phyloP scores from a whole-genome alignment of 1,140 invertebrate genomes.

The Nasonia longicornis region DNA sequence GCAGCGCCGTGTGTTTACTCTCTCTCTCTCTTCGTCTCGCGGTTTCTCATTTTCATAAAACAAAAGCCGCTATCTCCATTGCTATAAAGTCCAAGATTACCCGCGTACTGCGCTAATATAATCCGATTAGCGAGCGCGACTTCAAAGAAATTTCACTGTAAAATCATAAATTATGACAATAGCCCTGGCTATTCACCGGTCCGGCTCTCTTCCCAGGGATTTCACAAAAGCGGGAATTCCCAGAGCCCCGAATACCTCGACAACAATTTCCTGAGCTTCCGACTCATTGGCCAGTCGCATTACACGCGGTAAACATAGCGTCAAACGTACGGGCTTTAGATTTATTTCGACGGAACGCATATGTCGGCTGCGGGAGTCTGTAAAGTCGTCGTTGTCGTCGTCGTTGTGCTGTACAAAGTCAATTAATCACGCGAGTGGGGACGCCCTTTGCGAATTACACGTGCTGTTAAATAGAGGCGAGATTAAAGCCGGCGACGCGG shows the following conservation, averaged over 20 bases:
- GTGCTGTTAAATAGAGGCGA: conserved; percentile 36
- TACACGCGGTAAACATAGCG: neutral
- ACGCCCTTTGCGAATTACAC: conserved; percentile 24
- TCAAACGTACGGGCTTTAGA: neutral
- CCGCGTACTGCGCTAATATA: conserved; percentile 30
- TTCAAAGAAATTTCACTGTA: conserved; percentile 36
- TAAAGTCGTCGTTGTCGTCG: neutral
- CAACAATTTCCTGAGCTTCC: conserved; percentile 34
- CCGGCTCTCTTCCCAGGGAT: neutral
- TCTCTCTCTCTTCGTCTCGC: neutral
- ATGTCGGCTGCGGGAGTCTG: neutral
- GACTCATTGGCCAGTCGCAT: conserved; percentile 4
- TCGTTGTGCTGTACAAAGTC: conserved; percentile 22
- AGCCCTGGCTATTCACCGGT: neutral
- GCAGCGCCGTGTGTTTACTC: neutral
- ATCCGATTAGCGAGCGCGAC: conserved; percentile 25
- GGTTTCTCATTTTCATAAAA: conserved; percentile 26
- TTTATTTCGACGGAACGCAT: conserved; percentile 30
- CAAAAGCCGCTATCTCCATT: conserved; percentile 5
- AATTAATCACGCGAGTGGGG: conserved; percentile 39
- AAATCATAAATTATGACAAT: conserved; percentile 40
- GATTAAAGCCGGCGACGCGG: conserved; percentile 10
- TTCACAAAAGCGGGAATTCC: conserved; percentile 33
- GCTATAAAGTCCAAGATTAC: conserved; percentile 19
- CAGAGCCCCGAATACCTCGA: neutral